These are phyloP conservation scores for Polypterus bichir DNA, from an alignment of 2,113 vertebrate genomes.

Conservation along the genomic window DNA sequence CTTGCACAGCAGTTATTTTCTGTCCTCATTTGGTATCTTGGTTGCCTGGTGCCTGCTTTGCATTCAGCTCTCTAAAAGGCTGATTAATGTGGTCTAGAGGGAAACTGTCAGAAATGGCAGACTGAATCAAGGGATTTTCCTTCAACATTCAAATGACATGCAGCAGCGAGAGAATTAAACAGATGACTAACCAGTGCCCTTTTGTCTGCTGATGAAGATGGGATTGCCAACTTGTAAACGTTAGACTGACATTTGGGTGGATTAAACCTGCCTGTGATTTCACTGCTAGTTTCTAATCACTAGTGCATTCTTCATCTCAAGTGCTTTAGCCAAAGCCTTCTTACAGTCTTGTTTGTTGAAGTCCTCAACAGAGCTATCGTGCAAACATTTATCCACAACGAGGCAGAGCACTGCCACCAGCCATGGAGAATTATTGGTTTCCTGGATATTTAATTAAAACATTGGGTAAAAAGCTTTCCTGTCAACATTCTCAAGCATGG, in stretches of 20 bases:
- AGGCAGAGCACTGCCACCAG: conserved; percentile 43
- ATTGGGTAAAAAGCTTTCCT: conserved; percentile 50
- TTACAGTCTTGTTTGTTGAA: conserved; percentile 51
- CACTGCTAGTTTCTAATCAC: conserved; percentile 48
- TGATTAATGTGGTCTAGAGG: conserved; percentile 66
- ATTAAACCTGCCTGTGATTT: conserved; percentile 53
- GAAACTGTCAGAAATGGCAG: conserved; percentile 67
- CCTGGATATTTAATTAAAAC: conserved; percentile 71
- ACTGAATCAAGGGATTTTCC: conserved; percentile 61
- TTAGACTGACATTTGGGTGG: conserved; percentile 58
- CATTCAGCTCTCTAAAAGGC: conserved; percentile 51
- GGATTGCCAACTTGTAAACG: conserved; percentile 57
- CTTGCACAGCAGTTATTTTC: conserved; percentile 18
- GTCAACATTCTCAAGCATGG: conserved; percentile 53
- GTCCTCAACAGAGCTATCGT: conserved; percentile 40
- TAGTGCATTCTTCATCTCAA: conserved; percentile 46
- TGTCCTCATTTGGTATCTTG: conserved; percentile 42
- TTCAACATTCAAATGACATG: conserved; percentile 60
- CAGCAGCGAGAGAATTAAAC: conserved; percentile 59
- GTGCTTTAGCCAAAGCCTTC: conserved; percentile 38
- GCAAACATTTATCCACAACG: conserved; percentile 61
- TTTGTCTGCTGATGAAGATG: conserved; percentile 57
- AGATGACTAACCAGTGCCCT: conserved; percentile 67
- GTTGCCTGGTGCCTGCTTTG: conserved; percentile 51
- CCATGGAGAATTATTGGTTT: conserved; percentile 47